A percentile compares a stretch with the other conserved stretches of the same genome.
phyloP scores from a whole-genome alignment of 1,140 invertebrate species.

The Drosophila ironensis region DNA sequence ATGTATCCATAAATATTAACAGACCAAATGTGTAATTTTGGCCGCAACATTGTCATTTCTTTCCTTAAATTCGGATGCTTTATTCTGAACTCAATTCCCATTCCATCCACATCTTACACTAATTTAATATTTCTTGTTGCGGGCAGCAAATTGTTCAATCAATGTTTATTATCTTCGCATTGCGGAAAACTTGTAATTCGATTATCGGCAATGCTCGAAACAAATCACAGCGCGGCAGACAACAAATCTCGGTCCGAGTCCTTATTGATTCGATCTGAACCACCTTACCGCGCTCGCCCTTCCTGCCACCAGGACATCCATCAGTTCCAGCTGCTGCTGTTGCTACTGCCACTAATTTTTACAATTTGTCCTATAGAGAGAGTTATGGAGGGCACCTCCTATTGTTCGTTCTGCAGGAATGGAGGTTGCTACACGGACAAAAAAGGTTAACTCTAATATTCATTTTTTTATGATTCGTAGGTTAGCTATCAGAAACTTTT shows the following conservation, averaged over 20 bases:
- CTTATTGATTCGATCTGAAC: constrained; percentile 22
- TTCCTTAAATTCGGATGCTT: too few species aligned
- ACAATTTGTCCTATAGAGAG: constrained; percentile 62
- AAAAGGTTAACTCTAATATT: too few species aligned
- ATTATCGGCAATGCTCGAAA: constrained; percentile 44
- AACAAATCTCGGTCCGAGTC: constrained; percentile 30
- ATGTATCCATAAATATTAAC: too few species aligned
- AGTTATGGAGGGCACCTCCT: constrained; percentile 53
- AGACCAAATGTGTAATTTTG: not conserved
- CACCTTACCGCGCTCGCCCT: not conserved
- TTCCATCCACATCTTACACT: not conserved
- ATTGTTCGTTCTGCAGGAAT: constrained; percentile 1
- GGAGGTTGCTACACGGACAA: too few species aligned
- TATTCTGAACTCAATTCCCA: not conserved
- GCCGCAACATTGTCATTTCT: not conserved
- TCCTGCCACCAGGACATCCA: constrained; percentile 14
- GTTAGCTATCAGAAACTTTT: too few species aligned
- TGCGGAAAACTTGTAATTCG: constrained; percentile 39
- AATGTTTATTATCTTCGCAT: constrained; percentile 39
- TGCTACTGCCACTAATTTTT: constrained; percentile 47
- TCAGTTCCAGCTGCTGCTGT: constrained; percentile 26
- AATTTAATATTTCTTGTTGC: constrained; percentile 8
- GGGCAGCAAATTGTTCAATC: constrained; percentile 25
- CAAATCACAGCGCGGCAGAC: constrained; percentile 29
- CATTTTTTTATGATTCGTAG: too few species aligned